phyloP scores from a whole-genome alignment of 2,888 invertebrate genomes.

The Petrolisthes cinctipes region DNA sequence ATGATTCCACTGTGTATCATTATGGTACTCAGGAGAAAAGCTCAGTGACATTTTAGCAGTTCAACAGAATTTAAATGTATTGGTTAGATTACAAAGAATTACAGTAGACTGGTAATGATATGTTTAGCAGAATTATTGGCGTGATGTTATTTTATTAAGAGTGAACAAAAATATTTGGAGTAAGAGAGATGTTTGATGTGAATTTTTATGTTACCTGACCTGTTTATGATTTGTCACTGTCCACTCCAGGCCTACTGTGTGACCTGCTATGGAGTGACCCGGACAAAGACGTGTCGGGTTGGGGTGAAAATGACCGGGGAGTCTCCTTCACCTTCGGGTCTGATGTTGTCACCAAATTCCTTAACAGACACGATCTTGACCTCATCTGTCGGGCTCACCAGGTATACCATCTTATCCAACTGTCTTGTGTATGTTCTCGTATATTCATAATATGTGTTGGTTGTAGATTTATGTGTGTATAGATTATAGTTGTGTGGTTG shows the following conservation, averaged over 20 bases:
- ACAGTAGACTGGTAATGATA: neutral
- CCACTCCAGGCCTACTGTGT: conserved; percentile 83
- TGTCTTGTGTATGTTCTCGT: too few relatives aligned
- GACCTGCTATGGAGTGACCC: conserved; percentile 98
- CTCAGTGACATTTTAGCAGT: too few relatives aligned
- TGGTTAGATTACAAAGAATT: too few relatives aligned
- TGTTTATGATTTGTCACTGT: neutral
- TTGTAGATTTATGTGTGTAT: too few relatives aligned
- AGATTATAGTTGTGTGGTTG: too few relatives aligned
- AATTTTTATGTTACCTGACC: neutral
- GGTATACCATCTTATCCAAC: conserved; percentile 70
- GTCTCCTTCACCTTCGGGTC: conserved; percentile 99
- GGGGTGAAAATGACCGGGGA: conserved; percentile 99
- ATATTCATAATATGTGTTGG: too few relatives aligned
- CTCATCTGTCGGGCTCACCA: conserved; percentile 99
- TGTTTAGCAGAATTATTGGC: neutral
- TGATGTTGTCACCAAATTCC: conserved; percentile 98
- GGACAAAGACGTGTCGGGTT: conserved; percentile 94
- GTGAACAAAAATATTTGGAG: neutral
- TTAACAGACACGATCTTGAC: conserved; percentile 99
- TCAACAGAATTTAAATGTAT: too few relatives aligned
- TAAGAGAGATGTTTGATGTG: neutral
- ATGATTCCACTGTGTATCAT: too few relatives aligned
- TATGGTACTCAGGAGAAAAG: too few relatives aligned
- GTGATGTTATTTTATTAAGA: too few relatives aligned